phyloP scores from a whole-genome alignment of 2,113 vertebrate genomes.

The Tricholaema leucomelas region DNA sequence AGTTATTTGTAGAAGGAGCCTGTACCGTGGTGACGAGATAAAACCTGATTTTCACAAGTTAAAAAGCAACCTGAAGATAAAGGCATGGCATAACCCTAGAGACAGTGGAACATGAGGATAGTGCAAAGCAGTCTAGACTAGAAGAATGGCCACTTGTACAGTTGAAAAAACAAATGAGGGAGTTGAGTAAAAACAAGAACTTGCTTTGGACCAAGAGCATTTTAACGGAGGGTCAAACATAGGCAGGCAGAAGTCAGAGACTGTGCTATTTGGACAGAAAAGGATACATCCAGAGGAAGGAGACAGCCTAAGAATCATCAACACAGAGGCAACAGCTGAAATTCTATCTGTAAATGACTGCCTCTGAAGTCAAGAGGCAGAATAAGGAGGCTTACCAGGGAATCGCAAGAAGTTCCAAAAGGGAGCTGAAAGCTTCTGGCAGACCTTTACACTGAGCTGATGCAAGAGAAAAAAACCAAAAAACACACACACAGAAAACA shows the following conservation, averaged over 20 bases:
- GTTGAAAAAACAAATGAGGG: neutral
- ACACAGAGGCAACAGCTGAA: neutral
- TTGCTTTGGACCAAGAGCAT: neutral
- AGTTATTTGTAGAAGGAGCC: constrained; percentile 17
- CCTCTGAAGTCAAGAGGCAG: neutral
- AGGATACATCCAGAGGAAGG: neutral
- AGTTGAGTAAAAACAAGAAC: neutral
- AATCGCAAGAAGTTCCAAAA: neutral
- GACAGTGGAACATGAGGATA: neutral
- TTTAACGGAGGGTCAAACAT: neutral
- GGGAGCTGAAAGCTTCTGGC: neutral
- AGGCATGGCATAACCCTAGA: neutral
- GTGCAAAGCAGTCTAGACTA: neutral
- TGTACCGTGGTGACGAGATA: neutral
- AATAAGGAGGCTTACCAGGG: neutral
- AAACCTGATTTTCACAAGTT: neutral
- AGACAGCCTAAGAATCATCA: neutral
- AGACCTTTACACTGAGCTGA: neutral
- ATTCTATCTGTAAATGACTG: neutral
- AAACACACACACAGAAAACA: neutral
- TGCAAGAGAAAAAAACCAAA: neutral
- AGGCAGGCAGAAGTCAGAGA: neutral
- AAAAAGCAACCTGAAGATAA: neutral
- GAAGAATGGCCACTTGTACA: neutral
- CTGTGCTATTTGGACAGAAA: neutral